Base-by-base conservation (phyloP, 2,113 vertebrate species). In the Menura novaehollandiae region DNA sequence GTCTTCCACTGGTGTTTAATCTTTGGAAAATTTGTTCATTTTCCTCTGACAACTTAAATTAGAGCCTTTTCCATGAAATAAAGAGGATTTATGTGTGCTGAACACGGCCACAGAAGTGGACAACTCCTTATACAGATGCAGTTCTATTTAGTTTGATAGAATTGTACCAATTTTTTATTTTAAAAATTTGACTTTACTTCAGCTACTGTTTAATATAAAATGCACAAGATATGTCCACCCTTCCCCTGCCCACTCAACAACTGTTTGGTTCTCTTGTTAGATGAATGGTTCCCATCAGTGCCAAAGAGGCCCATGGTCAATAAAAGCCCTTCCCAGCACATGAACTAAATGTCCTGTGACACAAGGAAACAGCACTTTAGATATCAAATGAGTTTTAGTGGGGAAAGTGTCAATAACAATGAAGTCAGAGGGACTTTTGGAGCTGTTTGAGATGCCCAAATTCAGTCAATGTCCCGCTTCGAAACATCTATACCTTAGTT, bases 171-270 rank as follows among this genome's bases (percentile, higher is more conserved):
- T 1, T 27, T 74, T 74, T 94, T 26, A 7, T 27, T 75, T 88
- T 9, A 59, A 43, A 64, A 64, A 13, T 35, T 43, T 56, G 6
- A 13, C 60, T 85, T 90, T 49, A 18, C 7, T 41, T 80, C 15
- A 5, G 1, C 35, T 55, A 14, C 9, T 10, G 6, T 23, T 59
- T 33, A 32, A 19, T 35, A 33, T 7, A 23, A 88, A 73, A 4
- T 1, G 0, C 2, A 1, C 28, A 26, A 68, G 3, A 37, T 37
- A 8, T 7, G 8, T 13, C n/a, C 9, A 37, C 5, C 20, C 15
- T 51, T 87, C 21, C 9, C 67, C 32, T 76, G 32, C 49, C 23
- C 53, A 6, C 12, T 64, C 41, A 35, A 22, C 5, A 13, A 8
- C 10, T 32, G 3, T 6, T 66, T 37, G 28, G 4, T 44, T 74